Base-by-base conservation (phyloP, 1,140 invertebrate species). In the Apocrypta bakeri region DNA sequence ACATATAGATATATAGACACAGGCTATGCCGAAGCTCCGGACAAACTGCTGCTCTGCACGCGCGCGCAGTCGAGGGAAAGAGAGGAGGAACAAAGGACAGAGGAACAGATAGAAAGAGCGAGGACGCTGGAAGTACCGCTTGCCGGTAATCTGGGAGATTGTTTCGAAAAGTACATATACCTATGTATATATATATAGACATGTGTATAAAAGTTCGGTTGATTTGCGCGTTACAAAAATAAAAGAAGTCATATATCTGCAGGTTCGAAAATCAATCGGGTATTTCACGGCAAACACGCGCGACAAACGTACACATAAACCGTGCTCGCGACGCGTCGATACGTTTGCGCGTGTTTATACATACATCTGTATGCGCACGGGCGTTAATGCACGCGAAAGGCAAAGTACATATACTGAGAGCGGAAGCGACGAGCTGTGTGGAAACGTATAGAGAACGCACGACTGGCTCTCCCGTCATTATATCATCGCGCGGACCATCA, bases 1-100 rank as follows among this genome's bases (percentile, higher is more conserved):
- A 37, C 31, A 42, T 74, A 71, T 75, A 37, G 80, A 61, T 48
- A 71, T 63, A 73, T 61, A 81, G 42, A 73, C 33, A 69, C 48
- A 73, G 68, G 77, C 48, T 74, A 75, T 68, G 83, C 40, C 64
- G 66, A 21, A 48, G 69, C 73, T 37, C 29, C n/a, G 21, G 69
- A 71, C 29, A 17, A 56, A 56, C 48, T 56, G 48, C 48, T 56
- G 48, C 48, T 56, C 48, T 17, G 48, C 48, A 56, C 48, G 48
- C 48, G 48, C 48, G 48, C 48, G 48, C 48, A 56, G 17, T 56
- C 21, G 25, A 12, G 71, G 9, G 37, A 12, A 40, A 48, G 37
- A 40, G 71, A 24, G 21, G 72, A 79, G 31, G 12, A 25, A 63
- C 7, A 56, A 42, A 69, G 25, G 29, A 14, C 25, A 56, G 66